These are phyloP conservation scores for Marmota monax DNA, from an alignment of 2,113 vertebrate genomes.

Conservation along the genomic window DNA sequence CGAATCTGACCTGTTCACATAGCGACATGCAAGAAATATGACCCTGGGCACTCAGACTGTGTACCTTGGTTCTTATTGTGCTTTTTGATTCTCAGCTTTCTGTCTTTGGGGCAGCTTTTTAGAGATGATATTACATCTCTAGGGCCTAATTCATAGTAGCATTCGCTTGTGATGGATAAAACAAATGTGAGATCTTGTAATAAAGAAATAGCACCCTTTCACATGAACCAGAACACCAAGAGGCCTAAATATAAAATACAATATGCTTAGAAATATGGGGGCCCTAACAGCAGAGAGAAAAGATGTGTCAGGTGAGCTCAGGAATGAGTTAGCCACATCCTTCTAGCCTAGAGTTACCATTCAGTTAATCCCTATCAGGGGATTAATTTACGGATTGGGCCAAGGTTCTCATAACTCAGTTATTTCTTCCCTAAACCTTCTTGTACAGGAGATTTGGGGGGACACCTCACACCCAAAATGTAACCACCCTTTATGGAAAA, in stretches of 20 bases:
- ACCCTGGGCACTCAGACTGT: slow-evolving; percentile 38
- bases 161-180: slow-evolving; percentile 86
- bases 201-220: slow-evolving; percentile 86
- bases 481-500: background rate
- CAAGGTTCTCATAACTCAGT: too few relatives aligned
- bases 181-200: slow-evolving; percentile 85
- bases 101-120: slow-evolving; percentile 82
- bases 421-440: too few relatives aligned
- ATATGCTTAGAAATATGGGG: slow-evolving; percentile 53
- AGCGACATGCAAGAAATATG: slow-evolving; percentile 71
- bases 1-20: background rate
- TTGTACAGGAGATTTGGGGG: too few relatives aligned
- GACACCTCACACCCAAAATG: too few relatives aligned
- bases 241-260: slow-evolving; percentile 76
- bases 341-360: too few relatives aligned
- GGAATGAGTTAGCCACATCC: slow-evolving; percentile 22
- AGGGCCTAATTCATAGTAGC: slow-evolving; percentile 77
- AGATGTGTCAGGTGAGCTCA: slow-evolving; percentile 52
- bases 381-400: too few relatives aligned
- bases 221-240: slow-evolving; percentile 79
- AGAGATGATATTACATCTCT: slow-evolving; percentile 85
- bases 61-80: slow-evolving; percentile 55
- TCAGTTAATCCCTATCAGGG: too few relatives aligned
- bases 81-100: slow-evolving; percentile 76
- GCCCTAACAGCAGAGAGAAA: slow-evolving; percentile 54